Evolutionary conservation across 2,797 vertebrate species (phyloP).

Genomic region (Oreochromis grahami): DNA sequence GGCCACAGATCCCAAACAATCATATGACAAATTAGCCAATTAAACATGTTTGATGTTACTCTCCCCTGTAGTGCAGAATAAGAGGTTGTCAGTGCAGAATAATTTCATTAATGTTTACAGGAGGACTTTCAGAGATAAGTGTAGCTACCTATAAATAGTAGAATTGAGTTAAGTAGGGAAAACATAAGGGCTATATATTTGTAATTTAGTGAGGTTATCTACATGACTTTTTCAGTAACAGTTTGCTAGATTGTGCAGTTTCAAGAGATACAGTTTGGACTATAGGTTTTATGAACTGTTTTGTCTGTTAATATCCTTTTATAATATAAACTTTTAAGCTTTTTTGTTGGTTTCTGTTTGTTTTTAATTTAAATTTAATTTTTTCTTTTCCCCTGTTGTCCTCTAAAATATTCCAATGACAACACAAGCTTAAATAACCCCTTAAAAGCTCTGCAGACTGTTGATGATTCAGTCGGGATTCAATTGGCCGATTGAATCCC

Average conservation of each 20-base stretch:
- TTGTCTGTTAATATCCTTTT: background rate
- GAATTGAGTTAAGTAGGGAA: background rate
- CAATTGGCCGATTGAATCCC: background rate
- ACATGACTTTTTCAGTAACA: background rate
- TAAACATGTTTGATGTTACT: slow-evolving; percentile 56
- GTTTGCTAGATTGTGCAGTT: background rate
- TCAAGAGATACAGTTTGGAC: background rate
- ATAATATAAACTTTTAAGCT: background rate
- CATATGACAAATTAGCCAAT: slow-evolving; percentile 69
- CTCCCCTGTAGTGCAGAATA: slow-evolving; percentile 19
- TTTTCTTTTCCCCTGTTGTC: background rate
- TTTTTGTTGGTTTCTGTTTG: background rate
- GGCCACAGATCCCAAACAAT: slow-evolving; percentile 51
- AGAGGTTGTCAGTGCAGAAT: slow-evolving; percentile 12
- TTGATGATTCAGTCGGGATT: background rate
- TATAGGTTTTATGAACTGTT: background rate
- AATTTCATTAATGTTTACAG: background rate
- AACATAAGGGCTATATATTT: background rate
- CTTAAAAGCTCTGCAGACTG: background rate
- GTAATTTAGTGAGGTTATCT: background rate
- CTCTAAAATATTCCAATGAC: background rate
- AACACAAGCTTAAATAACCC: background rate
- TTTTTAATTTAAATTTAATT: background rate
- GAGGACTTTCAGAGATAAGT: background rate
- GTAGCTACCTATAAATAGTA: background rate